Evolutionary conservation across 2,797 vertebrate species (phyloP), one percentile per base, ranked within the genome.

Genomic region (Spondyliosoma cantharus): DNA sequence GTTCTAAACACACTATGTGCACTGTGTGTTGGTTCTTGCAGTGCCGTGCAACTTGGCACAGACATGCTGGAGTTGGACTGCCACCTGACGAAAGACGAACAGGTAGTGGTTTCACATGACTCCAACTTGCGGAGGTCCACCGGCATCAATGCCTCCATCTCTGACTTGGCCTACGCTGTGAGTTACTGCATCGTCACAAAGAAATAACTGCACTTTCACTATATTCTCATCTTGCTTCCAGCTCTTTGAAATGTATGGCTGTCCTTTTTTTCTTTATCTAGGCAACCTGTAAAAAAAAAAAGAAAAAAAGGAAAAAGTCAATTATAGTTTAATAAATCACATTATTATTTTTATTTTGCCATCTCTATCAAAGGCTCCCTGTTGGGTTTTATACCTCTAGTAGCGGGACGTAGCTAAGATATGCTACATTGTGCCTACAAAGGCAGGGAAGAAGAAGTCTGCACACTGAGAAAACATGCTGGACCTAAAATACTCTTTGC

Each of bases 21-120:
- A 5, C 42, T 81, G 7, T 77, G 59, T 86, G 66, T 81, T 49
- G 22, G 32, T 91, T 91, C 49, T 22, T 90, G 37, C 89, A 99
- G 98, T 6, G 98, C 98, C 0, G 96, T 99, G 71, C 91, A 94
- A 58, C 43, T 99, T 16, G 97, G 97, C 62, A 99, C 98, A 7
- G 97, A 99, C 90, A 99, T 99, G 98, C 69, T 99, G 94, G 98
- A 99, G 93, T 74, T 99, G 73, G 98, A 99, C 86, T 99, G 98
- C 90, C 98, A 99, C 90, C 91, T 99, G 86, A 99, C 98, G 0
- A 99, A 97, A 87, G 98, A 99, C 49, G 96, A 96, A 62, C 93
- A 99, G 85, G 97, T 99, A 20, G 97, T 99, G 42, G 98, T 99
- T 68, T 97, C 97, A 49, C 98, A 99, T 29, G 98, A 99, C 65